A percentile compares a stretch with the other conserved stretches of the same genome.
These are phyloP conservation scores for Saccostrea echinata DNA, from an alignment of 1,140 invertebrate genomes.

Conservation along the genomic window DNA sequence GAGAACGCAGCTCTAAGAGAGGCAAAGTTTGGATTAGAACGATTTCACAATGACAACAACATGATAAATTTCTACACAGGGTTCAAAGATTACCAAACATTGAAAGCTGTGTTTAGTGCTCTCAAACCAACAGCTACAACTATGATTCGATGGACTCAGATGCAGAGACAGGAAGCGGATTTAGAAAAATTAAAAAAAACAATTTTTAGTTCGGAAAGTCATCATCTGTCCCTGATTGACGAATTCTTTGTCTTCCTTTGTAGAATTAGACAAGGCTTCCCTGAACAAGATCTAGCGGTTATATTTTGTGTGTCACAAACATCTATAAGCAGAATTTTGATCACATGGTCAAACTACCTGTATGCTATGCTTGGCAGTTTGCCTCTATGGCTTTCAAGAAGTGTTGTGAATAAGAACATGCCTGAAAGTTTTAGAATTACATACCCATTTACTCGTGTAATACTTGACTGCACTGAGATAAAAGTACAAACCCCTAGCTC, in stretches of 20 bases:
- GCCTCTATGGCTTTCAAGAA: slow-evolving; percentile 48
- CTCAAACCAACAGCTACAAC: too few relatives aligned
- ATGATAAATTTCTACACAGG: too few relatives aligned
- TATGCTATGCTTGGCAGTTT: slow-evolving; percentile 54
- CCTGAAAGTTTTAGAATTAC: slow-evolving; percentile 72
- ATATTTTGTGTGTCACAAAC: slow-evolving; percentile 50
- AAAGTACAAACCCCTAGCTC: slow-evolving; percentile 73
- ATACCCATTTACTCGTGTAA: slow-evolving; percentile 75
- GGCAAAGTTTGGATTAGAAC: too few relatives aligned
- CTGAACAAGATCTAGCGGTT: slow-evolving; percentile 52
- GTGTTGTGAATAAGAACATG: slow-evolving; percentile 59
- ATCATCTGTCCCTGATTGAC: slow-evolving; percentile 39
- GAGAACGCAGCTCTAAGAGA: too few relatives aligned
- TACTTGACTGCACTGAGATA: slow-evolving; percentile 80
- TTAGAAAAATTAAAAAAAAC: slow-evolving; percentile 12
- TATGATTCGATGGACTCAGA: too few relatives aligned
- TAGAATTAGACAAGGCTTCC: slow-evolving; percentile 49
- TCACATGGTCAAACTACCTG: slow-evolving; percentile 61
- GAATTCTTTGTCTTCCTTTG: slow-evolving; percentile 58
- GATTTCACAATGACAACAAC: too few relatives aligned
- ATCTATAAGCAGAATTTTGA: slow-evolving; percentile 55
- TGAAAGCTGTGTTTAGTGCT: too few relatives aligned
- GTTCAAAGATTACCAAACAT: too few relatives aligned
- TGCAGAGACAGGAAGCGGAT: background rate
- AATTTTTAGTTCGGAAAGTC: background rate